Evolutionary conservation across 2,113 vertebrate genomes (phyloP), one percentile per base, ranked within the genome.

Genomic region (Perca schrenkii): DNA sequence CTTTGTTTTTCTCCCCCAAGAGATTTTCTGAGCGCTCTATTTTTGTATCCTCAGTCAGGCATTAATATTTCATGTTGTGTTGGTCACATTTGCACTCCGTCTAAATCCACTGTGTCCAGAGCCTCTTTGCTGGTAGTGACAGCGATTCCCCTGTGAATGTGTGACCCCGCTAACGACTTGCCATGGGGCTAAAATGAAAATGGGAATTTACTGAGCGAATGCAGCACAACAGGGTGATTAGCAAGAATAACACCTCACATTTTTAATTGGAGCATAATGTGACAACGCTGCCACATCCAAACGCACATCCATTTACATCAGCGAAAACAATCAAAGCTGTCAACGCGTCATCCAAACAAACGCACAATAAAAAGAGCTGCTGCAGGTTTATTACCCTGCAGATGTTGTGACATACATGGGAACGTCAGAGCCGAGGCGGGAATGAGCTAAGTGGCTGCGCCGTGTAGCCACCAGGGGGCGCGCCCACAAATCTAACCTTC

Each of bases 11-110:
- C 28, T 34, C 5, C 36, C n/a, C n/a, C 56, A 1, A n/a, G 63
- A 82, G 74, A 82, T 85, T 79, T 73, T 83, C 58, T 31, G 46
- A 62, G 70, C 36, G 5, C 63, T 90, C 86, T 93, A 91, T 92
- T 91, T 93, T 87, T 85, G 49, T 21, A 84, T 72, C 79, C 75
- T 74, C 74, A 58, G 70, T 43, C 68, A 46, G 54, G 73, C 89
- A 84, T 94, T 81, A 88, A 93, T 93, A 91, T 91, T 93, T 88
- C 84, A 92, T 87, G 62, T 80, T 76, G 62, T 57, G 83, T 88
- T 76, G 79, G 74, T 83, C 79, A 78, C 49, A 52, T 82, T 88
- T 85, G 78, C 74, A 70, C 66, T 82, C 58, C 53, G 82, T 69
- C 65, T 25, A 28, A 79, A 62, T 84, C 86, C 83, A 82, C 75